These are phyloP conservation scores for Fragum sueziense DNA, from an alignment of 2,888 invertebrate genomes.

Conservation along the genomic window DNA sequence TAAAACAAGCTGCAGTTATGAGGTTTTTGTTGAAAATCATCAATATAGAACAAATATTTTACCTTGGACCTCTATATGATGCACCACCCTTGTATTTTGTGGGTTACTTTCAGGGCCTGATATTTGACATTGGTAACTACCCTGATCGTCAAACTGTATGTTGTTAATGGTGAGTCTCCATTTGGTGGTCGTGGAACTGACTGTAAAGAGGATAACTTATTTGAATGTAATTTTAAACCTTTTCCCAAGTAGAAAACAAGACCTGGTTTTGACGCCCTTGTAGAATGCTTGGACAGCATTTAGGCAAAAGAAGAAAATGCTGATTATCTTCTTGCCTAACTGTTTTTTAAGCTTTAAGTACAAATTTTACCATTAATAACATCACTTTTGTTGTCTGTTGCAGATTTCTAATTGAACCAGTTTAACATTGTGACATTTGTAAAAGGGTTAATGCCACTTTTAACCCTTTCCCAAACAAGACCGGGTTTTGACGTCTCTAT, in stretches of 20 bases:
- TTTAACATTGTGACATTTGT: not conserved
- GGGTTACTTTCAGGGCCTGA: not conserved
- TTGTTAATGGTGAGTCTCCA: conserved; percentile 43
- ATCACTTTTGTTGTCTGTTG: too few species aligned
- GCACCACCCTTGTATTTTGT: not conserved
- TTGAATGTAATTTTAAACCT: too few species aligned
- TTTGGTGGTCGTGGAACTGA: not conserved
- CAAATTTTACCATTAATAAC: too few species aligned
- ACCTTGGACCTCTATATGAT: not conserved
- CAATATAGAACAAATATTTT: not conserved
- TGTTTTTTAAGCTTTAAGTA: too few species aligned
- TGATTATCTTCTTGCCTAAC: too few species aligned
- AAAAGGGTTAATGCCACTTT: not conserved
- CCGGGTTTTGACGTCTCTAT: too few species aligned
- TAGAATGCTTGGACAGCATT: not conserved
- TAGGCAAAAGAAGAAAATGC: not conserved
- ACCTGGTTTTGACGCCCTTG: too few species aligned
- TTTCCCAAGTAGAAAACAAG: too few species aligned
- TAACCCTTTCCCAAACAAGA: too few species aligned
- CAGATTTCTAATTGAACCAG: not conserved
- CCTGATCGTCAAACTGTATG: conserved; percentile 20
- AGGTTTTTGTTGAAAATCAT: too few species aligned
- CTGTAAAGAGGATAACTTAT: too few species aligned
- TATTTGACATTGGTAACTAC: conserved; percentile 43
- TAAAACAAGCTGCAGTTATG: too few species aligned